A percentile compares a stretch with the other conserved stretches of the same genome.
Evolutionary conservation across 2,113 vertebrate genomes (phyloP).

Genomic region (Lathamus discolor): DNA sequence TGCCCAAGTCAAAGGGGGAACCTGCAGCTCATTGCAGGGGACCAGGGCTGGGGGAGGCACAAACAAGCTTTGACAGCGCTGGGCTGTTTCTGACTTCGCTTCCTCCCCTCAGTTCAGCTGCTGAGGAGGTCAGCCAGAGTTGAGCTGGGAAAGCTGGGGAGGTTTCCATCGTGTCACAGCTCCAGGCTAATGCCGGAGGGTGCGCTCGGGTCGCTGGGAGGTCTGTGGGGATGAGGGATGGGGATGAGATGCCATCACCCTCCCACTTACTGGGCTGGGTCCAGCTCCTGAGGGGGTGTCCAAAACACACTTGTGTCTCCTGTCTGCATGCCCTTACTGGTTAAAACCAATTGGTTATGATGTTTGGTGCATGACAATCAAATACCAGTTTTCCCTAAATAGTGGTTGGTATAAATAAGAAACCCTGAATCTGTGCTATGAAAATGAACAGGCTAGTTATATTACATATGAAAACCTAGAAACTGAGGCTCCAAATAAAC

Average conservation of each 20-base stretch:
- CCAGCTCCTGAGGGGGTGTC: background rate
- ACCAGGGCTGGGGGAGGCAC: background rate
- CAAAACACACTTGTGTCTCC: rapidly evolving
- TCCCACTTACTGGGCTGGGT: background rate
- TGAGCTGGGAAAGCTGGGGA: background rate
- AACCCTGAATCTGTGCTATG: background rate
- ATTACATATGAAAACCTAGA: background rate
- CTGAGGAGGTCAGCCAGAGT: background rate
- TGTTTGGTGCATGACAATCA: background rate
- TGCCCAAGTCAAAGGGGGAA: rapidly evolving
- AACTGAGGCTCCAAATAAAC: background rate
- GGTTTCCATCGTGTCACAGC: background rate
- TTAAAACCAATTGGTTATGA: background rate
- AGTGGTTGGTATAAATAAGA: background rate
- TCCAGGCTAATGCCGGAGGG: background rate
- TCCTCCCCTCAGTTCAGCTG: background rate
- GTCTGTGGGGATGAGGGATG: background rate
- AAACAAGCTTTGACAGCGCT: background rate
- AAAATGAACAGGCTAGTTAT: background rate
- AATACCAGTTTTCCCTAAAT: background rate
- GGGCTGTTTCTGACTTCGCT: rapidly evolving
- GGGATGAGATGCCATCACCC: background rate
- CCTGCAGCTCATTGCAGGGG: background rate
- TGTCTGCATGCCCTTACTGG: background rate
- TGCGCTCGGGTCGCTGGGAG: rapidly evolving